phyloP scores from a whole-genome alignment of 2,888 invertebrate genomes.

The Synergus umbraculus region DNA sequence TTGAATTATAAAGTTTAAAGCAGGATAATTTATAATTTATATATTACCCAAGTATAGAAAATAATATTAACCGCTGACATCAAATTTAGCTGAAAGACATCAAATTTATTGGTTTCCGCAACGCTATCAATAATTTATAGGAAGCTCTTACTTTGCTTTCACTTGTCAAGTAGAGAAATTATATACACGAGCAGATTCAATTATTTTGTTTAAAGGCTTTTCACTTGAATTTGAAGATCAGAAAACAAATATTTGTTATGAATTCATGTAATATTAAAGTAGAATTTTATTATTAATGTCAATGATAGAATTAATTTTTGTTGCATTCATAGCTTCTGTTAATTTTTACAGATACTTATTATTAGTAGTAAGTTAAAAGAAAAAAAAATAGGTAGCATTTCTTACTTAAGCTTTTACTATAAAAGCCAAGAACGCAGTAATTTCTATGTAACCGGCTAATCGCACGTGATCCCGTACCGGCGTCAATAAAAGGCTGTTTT shows the following conservation, averaged over 20 bases:
- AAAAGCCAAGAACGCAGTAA: slow-evolving; percentile 13
- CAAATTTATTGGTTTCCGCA: slow-evolving; percentile 6
- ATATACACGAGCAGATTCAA: background rate
- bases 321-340: background rate
- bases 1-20: too few species aligned
- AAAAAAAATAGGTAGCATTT: background rate
- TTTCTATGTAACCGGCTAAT: slow-evolving; percentile 3
- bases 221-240: background rate
- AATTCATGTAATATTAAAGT: background rate
- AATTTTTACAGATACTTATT: background rate
- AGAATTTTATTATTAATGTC: background rate
- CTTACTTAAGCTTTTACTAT: background rate
- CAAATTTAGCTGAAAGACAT: slow-evolving; percentile 27
- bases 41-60: background rate
- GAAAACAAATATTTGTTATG: background rate
- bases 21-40: too few species aligned
- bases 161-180: slow-evolving; percentile 32
- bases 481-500: background rate
- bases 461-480: background rate
- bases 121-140: slow-evolving; percentile 36
- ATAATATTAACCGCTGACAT: background rate
- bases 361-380: background rate
- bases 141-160: slow-evolving; percentile 34
- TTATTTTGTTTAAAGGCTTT: slow-evolving; percentile 18
- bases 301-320: background rate